Conservation (phyloP, 2,888 invertebrate genomes). For the Drosophila nigritarsus region DNA sequence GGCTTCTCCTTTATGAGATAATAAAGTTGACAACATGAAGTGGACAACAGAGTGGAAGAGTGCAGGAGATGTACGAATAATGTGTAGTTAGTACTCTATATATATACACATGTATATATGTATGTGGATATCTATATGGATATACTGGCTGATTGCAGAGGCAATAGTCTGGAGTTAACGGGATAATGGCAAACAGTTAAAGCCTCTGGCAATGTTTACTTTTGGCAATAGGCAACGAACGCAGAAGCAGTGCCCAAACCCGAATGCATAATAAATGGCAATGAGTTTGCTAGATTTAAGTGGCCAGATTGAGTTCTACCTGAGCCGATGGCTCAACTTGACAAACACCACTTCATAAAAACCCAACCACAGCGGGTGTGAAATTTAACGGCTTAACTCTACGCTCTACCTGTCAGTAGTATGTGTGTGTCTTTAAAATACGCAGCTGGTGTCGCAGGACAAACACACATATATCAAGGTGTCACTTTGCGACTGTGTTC, state of each 20-base stretch:
- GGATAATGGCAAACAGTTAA: slow-evolving; percentile 34
- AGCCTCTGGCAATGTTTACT: slow-evolving; percentile 32
- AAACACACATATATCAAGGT: slow-evolving; percentile 16
- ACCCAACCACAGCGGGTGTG: slow-evolving; percentile 71
- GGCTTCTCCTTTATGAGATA: slow-evolving; percentile 58
- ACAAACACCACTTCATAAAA: slow-evolving; percentile 54
- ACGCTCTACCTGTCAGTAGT: slow-evolving; percentile 35
- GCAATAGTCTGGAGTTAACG: slow-evolving; percentile 1
- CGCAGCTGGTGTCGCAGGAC: slow-evolving; percentile 30
- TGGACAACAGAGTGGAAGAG: slow-evolving; percentile 13
- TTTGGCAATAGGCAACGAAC: slow-evolving; percentile 4
- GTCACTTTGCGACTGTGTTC: slow-evolving; percentile 9
- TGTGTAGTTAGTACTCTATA: background rate
- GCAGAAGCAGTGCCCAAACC: slow-evolving; percentile 9
- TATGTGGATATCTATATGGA: background rate
- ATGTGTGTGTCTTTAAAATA: background rate
- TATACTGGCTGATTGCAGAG: slow-evolving; percentile 3
- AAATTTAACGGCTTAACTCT: slow-evolving; percentile 70
- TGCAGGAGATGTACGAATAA: background rate
- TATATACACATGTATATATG: background rate
- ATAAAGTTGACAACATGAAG: slow-evolving; percentile 63
- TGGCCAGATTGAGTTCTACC: slow-evolving; percentile 37
- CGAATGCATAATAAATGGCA: slow-evolving; percentile 24
- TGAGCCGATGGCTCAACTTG: slow-evolving; percentile 34
- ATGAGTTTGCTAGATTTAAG: slow-evolving; percentile 41